These are phyloP conservation scores for Galendromus occidentalis DNA, from an alignment of 1,140 invertebrate genomes.

Conservation along the genomic window DNA sequence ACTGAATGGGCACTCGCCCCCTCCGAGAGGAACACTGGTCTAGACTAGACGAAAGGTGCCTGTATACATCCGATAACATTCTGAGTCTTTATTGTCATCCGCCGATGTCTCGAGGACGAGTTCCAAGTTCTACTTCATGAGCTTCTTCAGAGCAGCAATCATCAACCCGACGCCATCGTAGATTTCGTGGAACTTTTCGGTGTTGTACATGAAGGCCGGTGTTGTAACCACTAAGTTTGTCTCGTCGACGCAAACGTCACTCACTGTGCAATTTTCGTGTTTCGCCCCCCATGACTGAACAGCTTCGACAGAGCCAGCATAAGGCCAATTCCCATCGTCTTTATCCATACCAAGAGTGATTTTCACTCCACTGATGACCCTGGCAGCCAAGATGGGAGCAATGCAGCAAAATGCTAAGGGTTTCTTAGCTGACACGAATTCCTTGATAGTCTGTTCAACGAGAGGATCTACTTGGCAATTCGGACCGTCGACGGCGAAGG, in stretches of 20 bases:
- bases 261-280: slow-evolving; percentile 28
- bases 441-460: slow-evolving; percentile 32
- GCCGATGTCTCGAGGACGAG: too few relatives aligned
- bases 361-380: slow-evolving; percentile 31
- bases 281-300: slow-evolving; percentile 33
- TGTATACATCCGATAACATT: too few relatives aligned
- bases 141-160: slow-evolving; percentile 27
- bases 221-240: slow-evolving; percentile 36
- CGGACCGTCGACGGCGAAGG: slow-evolving; percentile 36
- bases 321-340: slow-evolving; percentile 34
- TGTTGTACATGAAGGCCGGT: slow-evolving; percentile 39
- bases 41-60: too few relatives aligned
- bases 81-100: too few relatives aligned
- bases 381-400: slow-evolving; percentile 36
- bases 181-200: slow-evolving; percentile 30
- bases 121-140: slow-evolving; percentile 21
- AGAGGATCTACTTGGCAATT: slow-evolving; percentile 34
- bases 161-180: slow-evolving; percentile 38
- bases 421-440: slow-evolving; percentile 35
- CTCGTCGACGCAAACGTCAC: slow-evolving; percentile 32
- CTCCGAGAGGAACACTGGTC: too few relatives aligned
- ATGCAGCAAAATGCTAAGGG: slow-evolving; percentile 41
- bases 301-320: slow-evolving; percentile 34
- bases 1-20: too few relatives aligned
- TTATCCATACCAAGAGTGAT: slow-evolving; percentile 35